Percentiles rank a stretch among this genome's conserved stretches.
These are phyloP conservation scores for Archocentrus centrarchus DNA, from an alignment of 2,113 vertebrate species.

Conservation along the genomic window DNA sequence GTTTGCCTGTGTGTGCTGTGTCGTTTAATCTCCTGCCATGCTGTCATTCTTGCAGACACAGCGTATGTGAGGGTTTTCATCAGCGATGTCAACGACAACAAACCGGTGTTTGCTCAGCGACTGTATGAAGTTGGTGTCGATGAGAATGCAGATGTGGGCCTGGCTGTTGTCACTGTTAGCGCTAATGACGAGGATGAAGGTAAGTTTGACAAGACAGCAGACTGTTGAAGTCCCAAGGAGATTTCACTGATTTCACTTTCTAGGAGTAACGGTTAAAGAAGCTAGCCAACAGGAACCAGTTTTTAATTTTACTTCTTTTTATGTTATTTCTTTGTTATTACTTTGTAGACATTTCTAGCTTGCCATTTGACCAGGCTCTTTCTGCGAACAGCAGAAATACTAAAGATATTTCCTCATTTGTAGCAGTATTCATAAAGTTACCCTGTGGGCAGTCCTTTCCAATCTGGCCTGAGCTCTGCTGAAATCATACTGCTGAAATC, in stretches of 20 bases:
- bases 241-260: constrained; percentile 26
- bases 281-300: constrained; percentile 16
- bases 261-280: constrained; percentile 44
- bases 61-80: constrained; percentile 88
- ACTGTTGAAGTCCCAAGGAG: background rate
- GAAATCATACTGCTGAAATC: constrained; percentile 53
- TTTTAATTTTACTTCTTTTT: constrained; percentile 11
- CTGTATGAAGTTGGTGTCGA: constrained; percentile 86
- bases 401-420: constrained; percentile 13
- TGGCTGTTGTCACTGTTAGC: constrained; percentile 83
- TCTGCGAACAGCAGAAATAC: constrained; percentile 15
- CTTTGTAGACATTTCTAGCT: background rate
- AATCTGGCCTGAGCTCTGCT: constrained; percentile 49
- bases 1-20: background rate
- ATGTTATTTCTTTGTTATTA: constrained; percentile 9
- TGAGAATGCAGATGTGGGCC: constrained; percentile 88
- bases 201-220: constrained; percentile 57
- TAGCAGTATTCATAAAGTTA: constrained; percentile 45
- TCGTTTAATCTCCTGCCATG: constrained; percentile 41
- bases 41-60: constrained; percentile 81
- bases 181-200: constrained; percentile 91
- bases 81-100: constrained; percentile 94
- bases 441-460: constrained; percentile 44
- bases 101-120: constrained; percentile 84
- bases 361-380: constrained; percentile 6